Conservation (phyloP, 2,797 vertebrate species). For the Spinus pinus region DNA sequence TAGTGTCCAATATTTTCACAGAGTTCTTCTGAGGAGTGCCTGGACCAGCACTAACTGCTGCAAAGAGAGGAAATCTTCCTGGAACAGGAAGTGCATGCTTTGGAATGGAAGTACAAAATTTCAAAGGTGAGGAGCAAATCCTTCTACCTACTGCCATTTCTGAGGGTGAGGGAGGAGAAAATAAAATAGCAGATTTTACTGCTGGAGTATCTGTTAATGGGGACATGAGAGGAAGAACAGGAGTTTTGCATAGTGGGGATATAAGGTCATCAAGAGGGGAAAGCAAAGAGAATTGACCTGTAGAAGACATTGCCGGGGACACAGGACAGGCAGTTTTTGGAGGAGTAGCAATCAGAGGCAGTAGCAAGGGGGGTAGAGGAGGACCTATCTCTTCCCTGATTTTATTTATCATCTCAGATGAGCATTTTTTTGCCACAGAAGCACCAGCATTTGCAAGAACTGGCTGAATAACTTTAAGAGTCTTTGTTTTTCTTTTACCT, state of each 20-base stretch:
- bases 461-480: neutral
- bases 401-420: slow-evolving; percentile 73
- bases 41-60: slow-evolving; percentile 67
- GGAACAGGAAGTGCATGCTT: slow-evolving; percentile 95
- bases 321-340: slow-evolving; percentile 71
- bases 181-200: slow-evolving; percentile 53
- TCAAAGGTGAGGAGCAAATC: slow-evolving; percentile 87
- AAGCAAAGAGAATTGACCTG: slow-evolving; percentile 75
- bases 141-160: slow-evolving; percentile 59
- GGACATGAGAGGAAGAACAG: slow-evolving; percentile 55
- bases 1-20: slow-evolving; percentile 91
- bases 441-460: slow-evolving; percentile 52
- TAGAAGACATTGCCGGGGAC: slow-evolving; percentile 72
- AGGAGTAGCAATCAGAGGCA: slow-evolving; percentile 83
- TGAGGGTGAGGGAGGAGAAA: slow-evolving; percentile 72
- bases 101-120: slow-evolving; percentile 93
- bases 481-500: neutral
- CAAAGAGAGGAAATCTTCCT: slow-evolving; percentile 83
- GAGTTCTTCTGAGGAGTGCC: slow-evolving; percentile 87
- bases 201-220: slow-evolving; percentile 44
- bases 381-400: slow-evolving; percentile 88
- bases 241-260: slow-evolving; percentile 66
- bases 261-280: slow-evolving; percentile 74
- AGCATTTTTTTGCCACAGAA: slow-evolving; percentile 54
- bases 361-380: slow-evolving; percentile 86